Base-by-base conservation (phyloP, 2,888 invertebrate species). In the Tortrix viridana region DNA sequence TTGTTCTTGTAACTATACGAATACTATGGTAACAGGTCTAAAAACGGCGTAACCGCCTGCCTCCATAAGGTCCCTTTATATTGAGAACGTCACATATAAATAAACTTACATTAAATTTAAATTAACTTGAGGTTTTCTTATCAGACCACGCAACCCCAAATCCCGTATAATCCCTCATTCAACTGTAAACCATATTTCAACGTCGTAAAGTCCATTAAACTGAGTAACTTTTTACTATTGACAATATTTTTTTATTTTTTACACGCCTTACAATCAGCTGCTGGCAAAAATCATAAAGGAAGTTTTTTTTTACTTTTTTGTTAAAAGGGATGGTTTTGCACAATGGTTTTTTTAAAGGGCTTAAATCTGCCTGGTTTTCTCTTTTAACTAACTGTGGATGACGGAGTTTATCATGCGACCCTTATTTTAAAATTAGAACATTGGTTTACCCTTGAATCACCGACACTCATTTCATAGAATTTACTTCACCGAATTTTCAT, bases 321-420 rank as follows among this genome's bases (percentile, higher is more conserved):
- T 26, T 37, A 16, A 46, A 59, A 60, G 60, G 53, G 60, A 60
- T 53, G 53, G 6, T 52, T 48, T 20, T 0, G 47, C 23, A 26
- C 58, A 58, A 52, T 50, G 37, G 26, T n/a, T 38, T 60, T 22
- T 46, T 52, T 38, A 59, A 52, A 58, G 32, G 48, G 57, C n/a
- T 56, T 38, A 47, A 20, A 57, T n/a, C 41, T 41, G 41, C 32
- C 32, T 3, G 32, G 12, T 0, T 32, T 32, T 12, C 5, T 32
- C 12, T 32, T 22, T 3, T 3, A 32, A 32, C 32, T 32, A 32
- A 32, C 32, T 32, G 32, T 32, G 32, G 32, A 32, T 12, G 12
- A 3, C 12, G 9, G 12, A 12, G 12, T 32, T 32, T n/a, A n/a
- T n/a, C n/a, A n/a, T n/a, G n/a, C n/a, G n/a, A n/a, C n/a, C n/a